Evolutionary conservation across 2,888 invertebrate genomes (phyloP).

Genomic region (Hirudinaria manillensis): DNA sequence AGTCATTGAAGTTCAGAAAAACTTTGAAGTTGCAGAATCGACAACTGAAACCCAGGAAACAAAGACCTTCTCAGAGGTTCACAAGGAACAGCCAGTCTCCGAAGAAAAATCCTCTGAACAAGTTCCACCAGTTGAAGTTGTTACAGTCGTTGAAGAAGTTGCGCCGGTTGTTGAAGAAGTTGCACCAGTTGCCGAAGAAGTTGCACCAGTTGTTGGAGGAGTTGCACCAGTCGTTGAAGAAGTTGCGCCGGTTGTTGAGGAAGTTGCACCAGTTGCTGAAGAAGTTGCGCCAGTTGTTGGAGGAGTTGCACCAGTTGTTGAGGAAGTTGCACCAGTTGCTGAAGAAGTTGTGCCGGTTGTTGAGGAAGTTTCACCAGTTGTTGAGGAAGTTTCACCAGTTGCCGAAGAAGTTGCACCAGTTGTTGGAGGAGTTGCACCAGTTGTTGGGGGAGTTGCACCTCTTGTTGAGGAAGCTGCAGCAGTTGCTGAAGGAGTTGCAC

Average conservation of each 20-base stretch:
- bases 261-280: neutral
- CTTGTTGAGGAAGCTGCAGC: neutral
- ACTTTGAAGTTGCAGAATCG: neutral
- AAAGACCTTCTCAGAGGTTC: neutral
- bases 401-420: neutral
- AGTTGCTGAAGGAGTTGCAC: neutral
- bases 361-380: neutral
- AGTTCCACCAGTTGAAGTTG: neutral
- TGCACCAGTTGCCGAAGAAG: neutral
- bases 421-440: neutral
- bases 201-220: neutral
- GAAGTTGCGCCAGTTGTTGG: neutral
- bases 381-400: neutral
- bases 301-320: neutral
- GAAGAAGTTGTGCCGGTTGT: neutral
- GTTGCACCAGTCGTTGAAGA: neutral
- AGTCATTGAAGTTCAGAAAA: neutral
- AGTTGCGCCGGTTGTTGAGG: neutral
- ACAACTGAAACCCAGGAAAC: neutral
- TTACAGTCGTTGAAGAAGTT: neutral
- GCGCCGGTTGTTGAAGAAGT: neutral
- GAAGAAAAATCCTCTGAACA: neutral
- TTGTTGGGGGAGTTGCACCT: neutral
- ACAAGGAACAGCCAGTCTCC: neutral
- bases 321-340: neutral